Evolutionary conservation across 2,888 invertebrate species (phyloP), one percentile per base, ranked within the genome.

Genomic region (Litoditis marina): DNA sequence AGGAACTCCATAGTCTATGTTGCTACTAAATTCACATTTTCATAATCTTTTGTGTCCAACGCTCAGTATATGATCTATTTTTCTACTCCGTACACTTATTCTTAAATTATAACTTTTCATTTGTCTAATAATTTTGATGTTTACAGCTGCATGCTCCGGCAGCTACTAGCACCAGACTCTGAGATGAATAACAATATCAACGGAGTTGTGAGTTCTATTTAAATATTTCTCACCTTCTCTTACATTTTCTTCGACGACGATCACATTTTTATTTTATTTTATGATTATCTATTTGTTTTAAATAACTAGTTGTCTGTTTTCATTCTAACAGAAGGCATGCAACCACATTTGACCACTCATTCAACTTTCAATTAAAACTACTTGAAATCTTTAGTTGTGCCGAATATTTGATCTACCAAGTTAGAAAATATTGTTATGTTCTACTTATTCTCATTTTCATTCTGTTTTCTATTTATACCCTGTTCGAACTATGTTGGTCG

Each of bases 141-240:
- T 44, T 44, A 22, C 44, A 44, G 44, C 44, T 44, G 44, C 25
- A 44, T 44, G 44, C 44, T 44, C 44, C 19, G 44, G 25, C 44
- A 44, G 44, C 44, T 44, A 44, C 44, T 44, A 25, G 44, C 19
- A 22, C 19, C 19, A 22, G 44, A 44, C 44, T 22, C 19, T 44
- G 44, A 44, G 44, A 44, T 44, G 44, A 44, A 44, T 44, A 44
- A 44, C 25, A 44, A 44, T 25, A 44, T 44, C 44, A 44, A 44
- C 25, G 44, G 44, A 19, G 44, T 44, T 22, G 44, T 44, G 25
- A 44, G 44, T 44, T 44, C 25, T 44, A 44, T 25, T 44, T 44
- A 22, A 22, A 22, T 44, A 13, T 39, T 13, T 39, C 25, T 25
- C 44, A 44, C 8, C 25, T 44, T 44, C 44, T 44, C 19, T 44